Percentiles rank a stretch among this genome's conserved stretches.
phyloP scores from a whole-genome alignment of 2,113 vertebrate genomes.

The Polypterus bichir region DNA sequence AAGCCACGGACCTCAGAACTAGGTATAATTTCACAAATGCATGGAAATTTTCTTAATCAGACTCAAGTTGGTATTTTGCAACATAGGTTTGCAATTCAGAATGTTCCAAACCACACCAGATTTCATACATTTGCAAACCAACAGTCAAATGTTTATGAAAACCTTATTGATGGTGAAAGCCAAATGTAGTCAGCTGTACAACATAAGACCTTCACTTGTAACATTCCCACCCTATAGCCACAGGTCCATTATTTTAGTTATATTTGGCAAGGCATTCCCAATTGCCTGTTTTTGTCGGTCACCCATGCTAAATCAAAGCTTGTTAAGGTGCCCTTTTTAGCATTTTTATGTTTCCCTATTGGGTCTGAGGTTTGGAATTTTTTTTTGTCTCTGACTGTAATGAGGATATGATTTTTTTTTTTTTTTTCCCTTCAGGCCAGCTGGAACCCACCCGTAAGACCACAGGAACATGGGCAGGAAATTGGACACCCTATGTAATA shows the following conservation, averaged over 20 bases:
- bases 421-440: conserved; percentile 8
- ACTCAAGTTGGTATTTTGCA: no score
- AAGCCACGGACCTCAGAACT: no score
- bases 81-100: background rate
- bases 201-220: conserved; percentile 7
- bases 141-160: conserved; percentile 1
- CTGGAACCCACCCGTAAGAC: conserved; percentile 15
- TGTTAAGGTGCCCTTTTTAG: conserved; percentile 22
- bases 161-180: background rate
- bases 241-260: conserved; percentile 13
- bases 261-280: conserved; percentile 17
- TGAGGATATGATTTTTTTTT: conserved; percentile 8
- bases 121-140: background rate
- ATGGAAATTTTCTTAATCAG: no score
- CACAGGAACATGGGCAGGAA: background rate
- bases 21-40: no score
- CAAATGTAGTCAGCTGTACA: conserved; percentile 2
- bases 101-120: background rate
- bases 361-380: conserved; percentile 14
- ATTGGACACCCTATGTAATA: background rate
- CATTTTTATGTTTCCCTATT: conserved; percentile 22
- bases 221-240: conserved; percentile 11
- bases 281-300: conserved; percentile 21
- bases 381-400: background rate
- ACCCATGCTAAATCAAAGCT: conserved; percentile 23